These are phyloP conservation scores for Peromyscus maniculatus DNA, from an alignment of 2,113 vertebrate genomes.

Conservation along the genomic window DNA sequence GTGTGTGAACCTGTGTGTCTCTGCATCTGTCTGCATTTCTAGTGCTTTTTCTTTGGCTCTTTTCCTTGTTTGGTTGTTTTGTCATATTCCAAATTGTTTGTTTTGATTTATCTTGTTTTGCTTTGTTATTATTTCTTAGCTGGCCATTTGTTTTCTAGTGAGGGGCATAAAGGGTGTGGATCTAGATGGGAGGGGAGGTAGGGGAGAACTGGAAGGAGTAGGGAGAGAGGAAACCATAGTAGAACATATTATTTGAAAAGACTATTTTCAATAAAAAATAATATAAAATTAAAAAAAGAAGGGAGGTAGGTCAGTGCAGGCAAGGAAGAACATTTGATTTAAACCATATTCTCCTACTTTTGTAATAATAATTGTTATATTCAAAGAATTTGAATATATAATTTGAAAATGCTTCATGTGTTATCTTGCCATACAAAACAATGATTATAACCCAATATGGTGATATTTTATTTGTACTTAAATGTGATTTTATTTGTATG, in stretches of 20 bases:
- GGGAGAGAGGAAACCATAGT: background rate
- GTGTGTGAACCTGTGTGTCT: background rate
- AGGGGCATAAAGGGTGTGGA: background rate
- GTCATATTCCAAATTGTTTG: background rate
- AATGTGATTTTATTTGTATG: no score
- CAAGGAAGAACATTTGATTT: background rate
- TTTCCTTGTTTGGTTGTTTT: background rate
- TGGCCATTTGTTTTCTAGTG: background rate
- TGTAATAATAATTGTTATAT: slow-evolving; percentile 25
- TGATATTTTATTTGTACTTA: no score
- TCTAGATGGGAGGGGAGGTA: background rate
- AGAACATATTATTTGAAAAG: background rate
- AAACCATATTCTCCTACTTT: background rate
- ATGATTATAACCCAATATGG: slow-evolving; percentile 4
- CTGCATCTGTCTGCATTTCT: background rate
- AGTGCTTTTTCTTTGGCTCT: background rate
- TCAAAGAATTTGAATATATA: background rate
- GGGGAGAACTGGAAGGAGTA: no score
- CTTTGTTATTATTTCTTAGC: background rate
- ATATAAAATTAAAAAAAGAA: background rate
- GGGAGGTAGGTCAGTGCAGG: background rate
- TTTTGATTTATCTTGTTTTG: background rate
- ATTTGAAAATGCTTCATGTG: background rate
- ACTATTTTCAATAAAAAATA: background rate
- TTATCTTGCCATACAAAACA: background rate